Conservation (phyloP, 2,113 vertebrate species). For the Oryzias woworae region DNA sequence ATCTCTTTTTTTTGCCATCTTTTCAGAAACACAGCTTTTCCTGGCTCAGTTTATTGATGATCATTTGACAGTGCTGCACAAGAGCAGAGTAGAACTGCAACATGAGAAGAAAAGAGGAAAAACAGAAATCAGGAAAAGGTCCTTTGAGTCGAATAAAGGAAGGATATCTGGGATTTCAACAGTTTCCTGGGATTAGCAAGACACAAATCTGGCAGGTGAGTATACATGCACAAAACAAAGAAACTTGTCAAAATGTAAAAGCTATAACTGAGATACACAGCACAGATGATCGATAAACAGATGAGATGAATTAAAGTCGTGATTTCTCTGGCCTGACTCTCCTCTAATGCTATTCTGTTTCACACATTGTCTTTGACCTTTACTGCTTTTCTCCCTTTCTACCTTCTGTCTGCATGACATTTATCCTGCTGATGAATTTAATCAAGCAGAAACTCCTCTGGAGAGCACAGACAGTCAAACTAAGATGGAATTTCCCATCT, state of each 20-base stretch:
- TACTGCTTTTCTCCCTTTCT: constrained; percentile 13
- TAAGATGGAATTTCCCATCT: constrained; percentile 13
- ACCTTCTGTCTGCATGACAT: constrained; percentile 28
- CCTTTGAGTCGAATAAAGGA: constrained; percentile 28
- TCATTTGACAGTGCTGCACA: constrained; percentile 11
- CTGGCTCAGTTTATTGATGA: not conserved
- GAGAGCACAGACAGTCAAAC: constrained; percentile 7
- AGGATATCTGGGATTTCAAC: constrained; percentile 45
- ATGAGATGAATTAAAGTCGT: not conserved
- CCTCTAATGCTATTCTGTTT: constrained; percentile 24
- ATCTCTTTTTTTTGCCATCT: too few species aligned
- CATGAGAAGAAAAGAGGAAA: not conserved
- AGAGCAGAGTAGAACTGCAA: constrained; percentile 1
- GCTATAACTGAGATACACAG: constrained; percentile 6
- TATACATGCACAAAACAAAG: not conserved
- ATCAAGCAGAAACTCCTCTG: constrained; percentile 19
- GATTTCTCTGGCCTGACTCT: constrained; percentile 17
- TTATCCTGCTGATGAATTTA: constrained; percentile 31
- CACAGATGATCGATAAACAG: too few species aligned
- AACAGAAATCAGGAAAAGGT: constrained; percentile 1
- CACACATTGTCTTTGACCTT: constrained; percentile 30
- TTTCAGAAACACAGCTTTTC: too few species aligned
- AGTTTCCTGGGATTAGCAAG: constrained; percentile 39
- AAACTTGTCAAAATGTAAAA: constrained; percentile 22
- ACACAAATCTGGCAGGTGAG: constrained; percentile 40